A percentile compares a stretch with the other conserved stretches of the same genome.
phyloP scores from a whole-genome alignment of 2,113 vertebrate genomes.

The Spea multiplicata region DNA sequence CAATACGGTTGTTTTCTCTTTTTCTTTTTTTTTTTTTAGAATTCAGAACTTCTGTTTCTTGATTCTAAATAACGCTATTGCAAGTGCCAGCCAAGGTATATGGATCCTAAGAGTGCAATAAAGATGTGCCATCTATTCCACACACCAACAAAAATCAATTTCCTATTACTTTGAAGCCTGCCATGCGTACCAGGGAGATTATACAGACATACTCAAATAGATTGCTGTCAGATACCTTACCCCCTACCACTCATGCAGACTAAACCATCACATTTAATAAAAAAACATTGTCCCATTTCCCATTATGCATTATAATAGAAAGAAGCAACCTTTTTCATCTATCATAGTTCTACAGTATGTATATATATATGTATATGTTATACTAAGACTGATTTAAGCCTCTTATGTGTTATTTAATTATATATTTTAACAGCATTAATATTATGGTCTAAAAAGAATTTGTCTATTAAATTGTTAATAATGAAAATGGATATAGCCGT shows the following conservation, averaged over 20 bases:
- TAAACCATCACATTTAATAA: constrained; percentile 8
- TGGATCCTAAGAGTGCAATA: constrained; percentile 39
- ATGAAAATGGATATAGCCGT: no score
- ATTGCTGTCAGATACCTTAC: constrained; percentile 10
- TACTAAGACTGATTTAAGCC: no score
- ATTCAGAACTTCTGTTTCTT: constrained; percentile 37
- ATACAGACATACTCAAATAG: constrained; percentile 15
- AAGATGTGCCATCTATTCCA: constrained; percentile 35
- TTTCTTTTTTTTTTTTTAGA: constrained; percentile 54
- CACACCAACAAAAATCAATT: constrained; percentile 34
- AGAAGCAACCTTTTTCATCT: constrained; percentile 13
- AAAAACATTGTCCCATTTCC: constrained; percentile 1
- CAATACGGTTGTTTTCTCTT: constrained; percentile 53
- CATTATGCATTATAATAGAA: constrained; percentile 7
- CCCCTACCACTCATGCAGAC: not conserved
- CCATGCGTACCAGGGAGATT: constrained; percentile 17
- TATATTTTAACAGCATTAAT: no score
- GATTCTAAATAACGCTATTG: constrained; percentile 49
- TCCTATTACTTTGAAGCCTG: constrained; percentile 45
- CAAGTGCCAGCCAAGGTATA: constrained; percentile 46
- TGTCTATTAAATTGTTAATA: no score
- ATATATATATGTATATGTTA: not conserved
- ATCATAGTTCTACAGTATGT: not conserved
- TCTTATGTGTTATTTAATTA: no score
- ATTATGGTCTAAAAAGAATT: no score